A percentile compares a stretch with the other conserved stretches of the same genome.
Evolutionary conservation across 2,113 vertebrate species (phyloP).

Genomic region (Chaetorhynchus papuensis): DNA sequence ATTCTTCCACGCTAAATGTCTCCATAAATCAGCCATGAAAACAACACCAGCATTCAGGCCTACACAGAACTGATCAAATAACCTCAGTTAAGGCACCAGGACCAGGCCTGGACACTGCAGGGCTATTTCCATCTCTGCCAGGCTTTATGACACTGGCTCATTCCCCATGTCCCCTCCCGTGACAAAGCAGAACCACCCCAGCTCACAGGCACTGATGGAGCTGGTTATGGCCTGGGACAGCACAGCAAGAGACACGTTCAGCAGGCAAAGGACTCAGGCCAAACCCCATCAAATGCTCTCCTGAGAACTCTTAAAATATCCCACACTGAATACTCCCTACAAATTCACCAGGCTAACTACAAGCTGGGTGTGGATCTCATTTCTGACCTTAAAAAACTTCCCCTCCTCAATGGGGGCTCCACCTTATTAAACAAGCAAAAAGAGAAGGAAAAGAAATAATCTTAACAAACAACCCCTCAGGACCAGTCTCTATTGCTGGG

Average conservation of each 20-base stretch:
- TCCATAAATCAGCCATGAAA: not conserved
- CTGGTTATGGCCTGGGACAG: not conserved
- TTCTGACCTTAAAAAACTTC: conserved; percentile 25
- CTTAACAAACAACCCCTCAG: not conserved
- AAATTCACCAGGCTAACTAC: not conserved
- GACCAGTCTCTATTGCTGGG: not conserved
- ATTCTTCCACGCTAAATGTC: not conserved
- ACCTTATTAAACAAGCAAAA: not conserved
- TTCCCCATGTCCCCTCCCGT: not conserved
- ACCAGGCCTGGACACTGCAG: not conserved
- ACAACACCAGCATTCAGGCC: not conserved
- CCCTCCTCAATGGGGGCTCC: not conserved
- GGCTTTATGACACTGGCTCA: not conserved
- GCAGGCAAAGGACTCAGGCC: not conserved
- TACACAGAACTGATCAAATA: not conserved
- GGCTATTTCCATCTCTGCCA: not conserved
- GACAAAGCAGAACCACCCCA: not conserved
- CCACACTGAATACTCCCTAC: not conserved
- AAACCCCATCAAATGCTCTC: not conserved
- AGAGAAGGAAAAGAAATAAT: not conserved
- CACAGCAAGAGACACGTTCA: not conserved
- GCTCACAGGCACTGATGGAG: not conserved
- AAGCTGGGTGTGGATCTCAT: not conserved
- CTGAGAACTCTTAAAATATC: not conserved
- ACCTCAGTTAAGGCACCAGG: not conserved